Conservation (phyloP, 1,140 invertebrate species). For the Zaprionus ornatus region DNA sequence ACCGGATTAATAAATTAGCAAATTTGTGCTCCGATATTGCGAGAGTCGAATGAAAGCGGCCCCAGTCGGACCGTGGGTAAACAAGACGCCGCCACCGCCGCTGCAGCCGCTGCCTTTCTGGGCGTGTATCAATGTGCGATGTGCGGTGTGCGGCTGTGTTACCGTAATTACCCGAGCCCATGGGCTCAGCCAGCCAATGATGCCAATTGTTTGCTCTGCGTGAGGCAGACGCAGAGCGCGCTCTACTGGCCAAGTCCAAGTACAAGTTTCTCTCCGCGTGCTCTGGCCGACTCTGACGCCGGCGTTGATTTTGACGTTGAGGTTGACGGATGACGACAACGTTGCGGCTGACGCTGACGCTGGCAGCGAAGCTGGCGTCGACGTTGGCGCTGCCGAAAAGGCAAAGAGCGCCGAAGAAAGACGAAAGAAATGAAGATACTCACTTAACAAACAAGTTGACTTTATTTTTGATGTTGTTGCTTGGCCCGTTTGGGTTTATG, state of each 20-base stretch:
- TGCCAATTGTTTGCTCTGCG: conserved; percentile 67
- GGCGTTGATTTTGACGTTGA: conserved; percentile 28
- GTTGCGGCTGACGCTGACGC: conserved; percentile 24
- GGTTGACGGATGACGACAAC: conserved; percentile 28
- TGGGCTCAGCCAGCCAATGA: conserved; percentile 57
- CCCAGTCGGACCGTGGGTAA: conserved; percentile 43
- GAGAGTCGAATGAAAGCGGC: conserved; percentile 71
- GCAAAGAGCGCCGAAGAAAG: conserved; percentile 35
- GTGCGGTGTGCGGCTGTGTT: conserved; percentile 2
- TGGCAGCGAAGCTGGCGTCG: conserved; percentile 11
- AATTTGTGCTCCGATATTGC: conserved; percentile 53
- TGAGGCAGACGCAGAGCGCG: conserved; percentile 17
- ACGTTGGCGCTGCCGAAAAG: conserved; percentile 59
- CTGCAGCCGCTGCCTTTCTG: conserved; percentile 45
- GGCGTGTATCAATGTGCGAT: conserved; percentile 47
- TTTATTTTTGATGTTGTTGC: conserved; percentile 65
- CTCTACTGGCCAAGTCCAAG: conserved; percentile 59
- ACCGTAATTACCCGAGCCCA: conserved; percentile 38
- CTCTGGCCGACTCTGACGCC: conserved; percentile 9
- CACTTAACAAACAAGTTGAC: conserved; percentile 81
- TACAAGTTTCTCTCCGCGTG: conserved; percentile 60
- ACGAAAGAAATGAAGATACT: conserved; percentile 71
- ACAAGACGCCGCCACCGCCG: conserved; percentile 29
- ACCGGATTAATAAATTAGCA: conserved; percentile 81
- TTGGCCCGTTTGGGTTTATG: conserved; percentile 39